Conservation (phyloP, 2,797 vertebrate genomes). For the Emys orbicularis region DNA sequence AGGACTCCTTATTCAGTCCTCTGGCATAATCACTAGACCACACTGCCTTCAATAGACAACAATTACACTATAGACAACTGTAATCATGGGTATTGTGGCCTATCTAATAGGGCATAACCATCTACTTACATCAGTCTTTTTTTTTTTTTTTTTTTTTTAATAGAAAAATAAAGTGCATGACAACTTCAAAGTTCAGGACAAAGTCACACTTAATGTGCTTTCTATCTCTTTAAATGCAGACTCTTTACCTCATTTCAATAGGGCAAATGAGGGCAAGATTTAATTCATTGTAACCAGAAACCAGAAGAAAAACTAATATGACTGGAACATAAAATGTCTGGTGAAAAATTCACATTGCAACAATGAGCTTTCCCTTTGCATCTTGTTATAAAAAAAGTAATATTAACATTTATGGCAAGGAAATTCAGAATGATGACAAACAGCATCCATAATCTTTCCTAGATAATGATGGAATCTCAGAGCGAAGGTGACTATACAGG, state of each 20-base stretch:
- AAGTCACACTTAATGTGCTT: conserved; percentile 18
- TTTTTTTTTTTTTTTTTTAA: background rate
- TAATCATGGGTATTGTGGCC: conserved; percentile 25
- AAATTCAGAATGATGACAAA: conserved; percentile 21
- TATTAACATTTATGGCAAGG: conserved; percentile 29
- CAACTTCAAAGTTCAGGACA: conserved; percentile 33
- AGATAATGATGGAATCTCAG: background rate
- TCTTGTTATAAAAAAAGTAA: conserved; percentile 40
- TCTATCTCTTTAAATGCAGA: conserved; percentile 12
- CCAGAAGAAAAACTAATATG: conserved; percentile 5
- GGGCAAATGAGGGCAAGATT: background rate
- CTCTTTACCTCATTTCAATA: conserved; percentile 1
- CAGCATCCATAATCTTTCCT: background rate
- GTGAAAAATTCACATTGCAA: conserved; percentile 33
- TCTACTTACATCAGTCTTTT: conserved; percentile 24
- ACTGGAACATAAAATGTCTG: conserved; percentile 34
- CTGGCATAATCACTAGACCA: conserved; percentile 52
- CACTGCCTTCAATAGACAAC: conserved; percentile 54
- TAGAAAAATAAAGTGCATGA: conserved; percentile 50
- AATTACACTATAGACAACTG: conserved; percentile 35
- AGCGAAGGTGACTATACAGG: conserved; percentile 8
- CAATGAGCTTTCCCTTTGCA: conserved; percentile 27
- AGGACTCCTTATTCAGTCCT: conserved; percentile 53
- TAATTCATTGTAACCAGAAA: conserved; percentile 26
- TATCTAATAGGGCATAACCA: conserved; percentile 57